A percentile compares a stretch with the other conserved stretches of the same genome.
phyloP scores from a whole-genome alignment of 2,113 vertebrate species.

The Datnioides undecimradiatus region DNA sequence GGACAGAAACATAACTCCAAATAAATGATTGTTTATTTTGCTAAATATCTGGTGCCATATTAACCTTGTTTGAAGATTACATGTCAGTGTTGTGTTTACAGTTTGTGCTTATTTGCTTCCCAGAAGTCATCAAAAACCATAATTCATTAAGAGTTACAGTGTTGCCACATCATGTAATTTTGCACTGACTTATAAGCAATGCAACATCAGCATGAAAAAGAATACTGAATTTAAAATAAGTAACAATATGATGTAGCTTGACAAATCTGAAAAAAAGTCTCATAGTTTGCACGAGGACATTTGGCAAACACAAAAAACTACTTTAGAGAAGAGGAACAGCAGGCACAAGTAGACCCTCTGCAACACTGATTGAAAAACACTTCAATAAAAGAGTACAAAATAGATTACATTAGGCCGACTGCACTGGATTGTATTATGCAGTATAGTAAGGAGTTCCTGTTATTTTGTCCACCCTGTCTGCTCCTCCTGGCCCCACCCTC shows the following conservation, averaged over 20 bases:
- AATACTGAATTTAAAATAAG: neutral
- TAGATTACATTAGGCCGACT: neutral
- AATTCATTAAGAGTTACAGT: no score
- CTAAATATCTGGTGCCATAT: no score
- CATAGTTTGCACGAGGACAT: neutral
- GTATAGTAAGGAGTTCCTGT: neutral
- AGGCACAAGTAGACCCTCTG: neutral
- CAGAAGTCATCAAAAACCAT: no score
- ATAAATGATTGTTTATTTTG: no score
- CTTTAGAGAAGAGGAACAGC: neutral
- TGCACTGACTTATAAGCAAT: no score
- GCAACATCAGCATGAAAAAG: neutral
- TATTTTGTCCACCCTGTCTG: constrained; percentile 21
- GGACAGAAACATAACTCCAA: neutral
- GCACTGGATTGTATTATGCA: constrained; percentile 1
- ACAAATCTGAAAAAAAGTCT: no score
- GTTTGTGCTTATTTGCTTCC: no score
- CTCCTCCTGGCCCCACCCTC: constrained; percentile 5
- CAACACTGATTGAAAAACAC: neutral
- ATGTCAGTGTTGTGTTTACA: no score
- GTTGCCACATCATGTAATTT: no score
- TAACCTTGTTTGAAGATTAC: neutral
- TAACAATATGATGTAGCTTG: no score
- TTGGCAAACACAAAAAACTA: neutral
- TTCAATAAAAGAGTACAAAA: neutral